Conservation (phyloP, 1,140 invertebrate genomes). For the Chelonus insularis region DNA sequence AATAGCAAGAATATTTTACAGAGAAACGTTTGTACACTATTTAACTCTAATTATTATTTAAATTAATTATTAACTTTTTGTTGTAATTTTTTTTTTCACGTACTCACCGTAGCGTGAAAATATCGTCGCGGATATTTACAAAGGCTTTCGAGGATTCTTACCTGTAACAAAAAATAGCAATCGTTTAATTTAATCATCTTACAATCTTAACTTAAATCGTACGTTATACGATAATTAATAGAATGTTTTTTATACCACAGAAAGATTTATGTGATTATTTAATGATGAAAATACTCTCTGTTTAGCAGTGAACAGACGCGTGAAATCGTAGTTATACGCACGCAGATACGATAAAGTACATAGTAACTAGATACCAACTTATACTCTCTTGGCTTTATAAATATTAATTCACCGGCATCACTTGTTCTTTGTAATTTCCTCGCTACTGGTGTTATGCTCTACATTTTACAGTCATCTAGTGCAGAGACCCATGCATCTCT, state of each 20-base stretch:
- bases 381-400: conserved; percentile 37
- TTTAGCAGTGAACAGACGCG: not conserved
- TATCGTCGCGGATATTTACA: conserved; percentile 29
- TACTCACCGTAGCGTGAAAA: conserved; percentile 24
- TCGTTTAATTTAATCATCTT: conserved; percentile 19
- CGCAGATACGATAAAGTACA: conserved; percentile 34
- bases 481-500: too few relatives aligned
- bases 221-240: conserved; percentile 22
- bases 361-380: not conserved
- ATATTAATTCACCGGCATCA: conserved; percentile 42
- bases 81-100: not conserved
- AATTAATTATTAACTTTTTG: not conserved
- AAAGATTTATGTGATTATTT: not conserved
- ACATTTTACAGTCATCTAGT: not conserved
- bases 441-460: not conserved
- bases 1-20: not conserved
- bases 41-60: not conserved
- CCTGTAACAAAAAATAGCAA: conserved; percentile 40
- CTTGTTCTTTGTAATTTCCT: conserved; percentile 3
- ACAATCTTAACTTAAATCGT: conserved; percentile 12
- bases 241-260: not conserved
- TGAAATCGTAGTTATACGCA: conserved; percentile 20
- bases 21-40: too few relatives aligned
- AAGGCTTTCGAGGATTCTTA: conserved; percentile 42
- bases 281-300: not conserved